phyloP scores from a whole-genome alignment of 2,113 vertebrate genomes.

The Colinus virginianus region DNA sequence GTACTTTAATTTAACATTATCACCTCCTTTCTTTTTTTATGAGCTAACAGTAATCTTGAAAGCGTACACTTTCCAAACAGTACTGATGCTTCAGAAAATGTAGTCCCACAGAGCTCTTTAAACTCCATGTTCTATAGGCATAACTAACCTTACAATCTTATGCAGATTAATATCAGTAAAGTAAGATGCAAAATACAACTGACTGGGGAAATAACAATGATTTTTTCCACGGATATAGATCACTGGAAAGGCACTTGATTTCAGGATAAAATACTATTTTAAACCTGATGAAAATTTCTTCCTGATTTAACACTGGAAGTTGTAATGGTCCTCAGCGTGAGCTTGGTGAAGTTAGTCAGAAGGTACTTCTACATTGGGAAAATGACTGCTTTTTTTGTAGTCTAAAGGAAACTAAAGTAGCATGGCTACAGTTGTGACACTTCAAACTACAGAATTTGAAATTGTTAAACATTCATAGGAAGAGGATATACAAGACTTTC shows the following conservation, averaged over 20 bases:
- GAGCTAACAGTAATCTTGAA: rapidly evolving
- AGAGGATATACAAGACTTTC: neutral
- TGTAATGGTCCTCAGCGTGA: neutral
- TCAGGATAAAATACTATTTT: neutral
- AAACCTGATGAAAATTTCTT: neutral
- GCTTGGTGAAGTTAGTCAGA: neutral
- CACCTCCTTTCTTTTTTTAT: neutral
- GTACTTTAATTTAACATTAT: neutral
- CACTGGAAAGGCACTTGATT: neutral
- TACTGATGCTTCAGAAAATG: neutral
- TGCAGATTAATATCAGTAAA: neutral
- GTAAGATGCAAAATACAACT: neutral
- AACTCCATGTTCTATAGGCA: neutral
- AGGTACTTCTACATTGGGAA: rapidly evolving
- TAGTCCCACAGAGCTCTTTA: neutral
- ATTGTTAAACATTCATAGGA: neutral
- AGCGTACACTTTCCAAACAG: neutral
- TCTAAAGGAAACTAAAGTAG: neutral
- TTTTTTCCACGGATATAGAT: neutral
- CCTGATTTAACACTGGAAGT: neutral
- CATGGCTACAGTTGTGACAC: too few relatives aligned
- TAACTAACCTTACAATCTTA: neutral
- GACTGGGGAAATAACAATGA: neutral
- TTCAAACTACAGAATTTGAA: neutral
- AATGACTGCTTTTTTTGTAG: neutral